Percentiles rank a stretch among this genome's conserved stretches.
Evolutionary conservation across 1,140 invertebrate species (phyloP).

Genomic region (Atta texana): DNA sequence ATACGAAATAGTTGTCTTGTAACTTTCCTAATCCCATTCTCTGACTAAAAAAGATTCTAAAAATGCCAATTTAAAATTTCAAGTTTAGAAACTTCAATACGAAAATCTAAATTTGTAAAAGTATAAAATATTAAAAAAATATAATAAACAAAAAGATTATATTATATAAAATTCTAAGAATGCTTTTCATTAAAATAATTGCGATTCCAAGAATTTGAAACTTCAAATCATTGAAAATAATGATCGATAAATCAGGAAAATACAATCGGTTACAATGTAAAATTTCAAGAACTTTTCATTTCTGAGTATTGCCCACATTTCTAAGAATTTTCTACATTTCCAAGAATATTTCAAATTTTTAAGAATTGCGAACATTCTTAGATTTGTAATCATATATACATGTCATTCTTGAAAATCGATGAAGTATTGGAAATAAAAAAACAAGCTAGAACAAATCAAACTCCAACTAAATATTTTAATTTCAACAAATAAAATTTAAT

Average conservation of each 20-base stretch:
- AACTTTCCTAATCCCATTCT: neutral
- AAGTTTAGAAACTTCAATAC: neutral
- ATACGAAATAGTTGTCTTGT: neutral
- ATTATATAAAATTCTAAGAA: too few species aligned
- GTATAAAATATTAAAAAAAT: neutral
- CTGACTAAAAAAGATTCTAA: neutral
- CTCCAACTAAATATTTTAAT: neutral
- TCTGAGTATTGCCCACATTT: neutral
- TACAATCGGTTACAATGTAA: neutral
- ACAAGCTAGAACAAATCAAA: too few species aligned
- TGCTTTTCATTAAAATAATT: too few species aligned
- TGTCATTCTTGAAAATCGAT: too few species aligned
- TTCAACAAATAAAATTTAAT: neutral
- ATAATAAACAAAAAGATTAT: neutral
- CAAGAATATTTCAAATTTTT: neutral
- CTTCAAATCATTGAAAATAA: neutral
- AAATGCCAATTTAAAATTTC: neutral
- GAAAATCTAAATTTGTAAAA: neutral
- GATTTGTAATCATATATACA: neutral
- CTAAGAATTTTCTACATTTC: neutral
- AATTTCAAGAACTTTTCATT: neutral
- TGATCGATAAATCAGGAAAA: neutral
- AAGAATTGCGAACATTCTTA: neutral
- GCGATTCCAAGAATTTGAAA: neutral
- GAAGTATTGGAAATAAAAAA: too few species aligned